Conservation (phyloP, 2,797 vertebrate species). For the Glossophaga mutica region DNA sequence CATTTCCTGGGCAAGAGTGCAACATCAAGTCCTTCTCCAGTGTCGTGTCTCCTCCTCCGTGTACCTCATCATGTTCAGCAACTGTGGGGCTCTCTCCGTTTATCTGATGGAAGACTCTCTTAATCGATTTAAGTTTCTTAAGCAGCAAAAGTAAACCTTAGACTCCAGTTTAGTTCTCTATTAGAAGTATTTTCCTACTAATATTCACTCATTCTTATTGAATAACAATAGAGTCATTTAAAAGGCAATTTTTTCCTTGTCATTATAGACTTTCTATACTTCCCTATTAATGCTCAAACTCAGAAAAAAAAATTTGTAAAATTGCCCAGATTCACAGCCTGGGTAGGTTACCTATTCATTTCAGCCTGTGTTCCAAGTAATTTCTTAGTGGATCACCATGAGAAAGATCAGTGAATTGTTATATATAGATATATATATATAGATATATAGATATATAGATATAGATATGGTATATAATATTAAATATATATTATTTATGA, state of each 20-base stretch:
- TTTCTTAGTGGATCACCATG: background rate
- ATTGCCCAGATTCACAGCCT: background rate
- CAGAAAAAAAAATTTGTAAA: background rate
- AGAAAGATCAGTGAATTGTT: background rate
- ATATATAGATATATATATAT: background rate
- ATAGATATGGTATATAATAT: too few species aligned
- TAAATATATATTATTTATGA: too few species aligned
- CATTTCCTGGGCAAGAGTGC: background rate
- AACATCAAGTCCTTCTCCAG: background rate
- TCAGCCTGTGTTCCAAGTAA: constrained; percentile 15
- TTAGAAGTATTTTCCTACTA: background rate
- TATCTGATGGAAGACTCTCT: background rate
- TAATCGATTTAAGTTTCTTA: background rate
- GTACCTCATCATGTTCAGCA: background rate
- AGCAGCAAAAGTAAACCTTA: background rate
- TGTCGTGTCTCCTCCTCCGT: rapidly evolving
- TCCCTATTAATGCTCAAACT: background rate
- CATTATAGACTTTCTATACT: background rate
- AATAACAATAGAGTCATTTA: background rate
- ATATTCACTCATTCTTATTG: background rate
- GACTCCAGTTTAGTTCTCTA: background rate
- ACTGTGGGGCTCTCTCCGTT: background rate
- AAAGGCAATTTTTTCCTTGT: background rate
- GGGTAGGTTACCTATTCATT: background rate
- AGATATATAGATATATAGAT: background rate